Evolutionary conservation across 2,888 invertebrate genomes (phyloP), one percentile per base, ranked within the genome.

Genomic region (Auanema freiburgensis): DNA sequence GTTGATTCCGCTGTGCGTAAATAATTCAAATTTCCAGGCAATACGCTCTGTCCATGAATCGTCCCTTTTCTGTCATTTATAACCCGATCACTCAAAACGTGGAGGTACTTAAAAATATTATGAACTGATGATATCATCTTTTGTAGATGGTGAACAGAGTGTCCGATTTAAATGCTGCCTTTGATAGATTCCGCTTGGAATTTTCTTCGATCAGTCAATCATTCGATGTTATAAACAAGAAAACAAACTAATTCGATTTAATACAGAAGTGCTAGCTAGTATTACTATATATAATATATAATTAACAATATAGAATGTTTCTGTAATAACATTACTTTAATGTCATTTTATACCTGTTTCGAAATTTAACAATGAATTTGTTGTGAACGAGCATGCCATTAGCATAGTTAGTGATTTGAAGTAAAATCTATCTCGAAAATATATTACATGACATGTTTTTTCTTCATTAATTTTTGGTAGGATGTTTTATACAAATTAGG

Each of bases 11-110:
- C 14, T 57, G 14, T n/a, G 16, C 25, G n/a, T 40, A 54, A 57
- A 18, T 24, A n/a, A 23, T 52, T 57, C 6, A 5, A 18, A 25
- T 44, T 59, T 60, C n/a, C 33, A 78, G 81, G 18, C 71, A 75
- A 49, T 83, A 76, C 64, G 79, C 81, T 0, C 59, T 65, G 16
- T 72, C 68, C 21, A 74, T 83, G 67, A 54, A 70, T 16, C 69
- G 78, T 8, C 74, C 78, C 2, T 78, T 71, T 54, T 63, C 71
- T 21, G 72, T 80, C 6, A 63, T 76, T 23, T 83, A 80, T 66
- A 72, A 83, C 65, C 81, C 83, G 18, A 77, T 71, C 64, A 79
- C 79, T 16, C 76, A 79, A 54, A 68, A 72, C 16, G 72, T 83
- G 46, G 70, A 70, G 66, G 71, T 71, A n/a, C 1, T 10, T 14